Conservation (phyloP, 2,797 vertebrate species). For the Sebastes minor region DNA sequence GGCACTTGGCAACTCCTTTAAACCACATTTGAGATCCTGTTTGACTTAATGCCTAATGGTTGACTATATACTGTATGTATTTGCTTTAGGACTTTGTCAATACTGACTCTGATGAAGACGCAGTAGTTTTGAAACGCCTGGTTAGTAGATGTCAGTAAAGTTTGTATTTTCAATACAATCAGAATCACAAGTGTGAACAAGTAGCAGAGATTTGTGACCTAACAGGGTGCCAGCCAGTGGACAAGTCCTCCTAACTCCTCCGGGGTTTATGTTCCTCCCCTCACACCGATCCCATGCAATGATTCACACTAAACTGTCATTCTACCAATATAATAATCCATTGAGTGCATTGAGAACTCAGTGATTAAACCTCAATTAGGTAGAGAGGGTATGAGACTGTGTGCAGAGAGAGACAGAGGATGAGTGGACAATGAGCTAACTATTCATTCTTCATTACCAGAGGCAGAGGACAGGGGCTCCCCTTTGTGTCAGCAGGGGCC, state of each 20-base stretch:
- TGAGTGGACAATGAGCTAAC: conserved; percentile 67
- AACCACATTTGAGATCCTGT: not conserved
- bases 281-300: conserved; percentile 22
- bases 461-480: conserved; percentile 50
- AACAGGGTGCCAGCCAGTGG: not conserved
- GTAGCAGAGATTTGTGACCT: not conserved
- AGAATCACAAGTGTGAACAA: not conserved
- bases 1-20: not conserved
- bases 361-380: conserved; percentile 60
- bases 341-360: conserved; percentile 26
- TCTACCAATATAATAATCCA: conserved; percentile 45
- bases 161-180: not conserved
- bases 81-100: not conserved
- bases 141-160: not conserved
- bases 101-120: not conserved
- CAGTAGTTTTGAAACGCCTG: too few relatives aligned
- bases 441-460: conserved; percentile 70
- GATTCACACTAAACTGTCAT: conserved; percentile 41
- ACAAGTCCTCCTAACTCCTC: not conserved
- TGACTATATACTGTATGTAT: not conserved
- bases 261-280: not conserved
- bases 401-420: conserved; percentile 29
- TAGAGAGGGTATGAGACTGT: conserved; percentile 3
- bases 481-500: conserved; percentile 63
- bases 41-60: not conserved